phyloP scores from a whole-genome alignment of 1,140 invertebrate species.

The Camponotus vicinus region DNA sequence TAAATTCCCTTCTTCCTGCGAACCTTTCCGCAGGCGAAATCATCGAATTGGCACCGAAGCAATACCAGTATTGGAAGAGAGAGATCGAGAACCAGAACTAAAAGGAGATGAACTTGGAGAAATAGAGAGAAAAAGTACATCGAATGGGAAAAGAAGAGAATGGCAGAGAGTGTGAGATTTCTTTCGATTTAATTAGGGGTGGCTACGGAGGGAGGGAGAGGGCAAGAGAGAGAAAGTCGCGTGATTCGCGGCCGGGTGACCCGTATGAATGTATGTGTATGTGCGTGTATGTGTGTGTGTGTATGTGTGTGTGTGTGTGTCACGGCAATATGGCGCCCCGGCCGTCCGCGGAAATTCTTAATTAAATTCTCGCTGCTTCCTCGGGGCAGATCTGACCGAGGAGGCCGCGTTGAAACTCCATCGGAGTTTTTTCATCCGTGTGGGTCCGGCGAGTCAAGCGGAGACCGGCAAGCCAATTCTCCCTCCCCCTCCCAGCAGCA shows the following conservation, averaged over 20 bases:
- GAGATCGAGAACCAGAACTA: slow-evolving; percentile 48
- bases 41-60: slow-evolving; percentile 74
- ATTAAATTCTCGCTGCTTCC: slow-evolving; percentile 82
- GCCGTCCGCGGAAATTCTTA: slow-evolving; percentile 81
- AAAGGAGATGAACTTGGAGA: not conserved
- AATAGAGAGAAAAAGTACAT: slow-evolving; percentile 44
- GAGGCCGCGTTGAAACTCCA: slow-evolving; percentile 64
- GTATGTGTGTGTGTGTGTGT: slow-evolving; percentile 66
- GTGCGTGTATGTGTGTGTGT: no score
- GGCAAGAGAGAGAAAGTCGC: slow-evolving; percentile 11
- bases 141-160: slow-evolving; percentile 49
- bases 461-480: slow-evolving; percentile 35
- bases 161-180: slow-evolving; percentile 72
- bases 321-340: slow-evolving; percentile 78
- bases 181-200: slow-evolving; percentile 83
- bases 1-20: slow-evolving; percentile 61
- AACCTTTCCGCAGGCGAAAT: slow-evolving; percentile 75
- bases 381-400: slow-evolving; percentile 46
- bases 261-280: slow-evolving; percentile 77
- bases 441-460: slow-evolving; percentile 18
- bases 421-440: slow-evolving; percentile 80
- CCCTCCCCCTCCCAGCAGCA: slow-evolving; percentile 18
- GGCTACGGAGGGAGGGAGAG: not conserved
- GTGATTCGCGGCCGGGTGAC: slow-evolving; percentile 66
- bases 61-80: slow-evolving; percentile 27